Conservation (phyloP, 2,113 vertebrate species). For the Otus sunia region DNA sequence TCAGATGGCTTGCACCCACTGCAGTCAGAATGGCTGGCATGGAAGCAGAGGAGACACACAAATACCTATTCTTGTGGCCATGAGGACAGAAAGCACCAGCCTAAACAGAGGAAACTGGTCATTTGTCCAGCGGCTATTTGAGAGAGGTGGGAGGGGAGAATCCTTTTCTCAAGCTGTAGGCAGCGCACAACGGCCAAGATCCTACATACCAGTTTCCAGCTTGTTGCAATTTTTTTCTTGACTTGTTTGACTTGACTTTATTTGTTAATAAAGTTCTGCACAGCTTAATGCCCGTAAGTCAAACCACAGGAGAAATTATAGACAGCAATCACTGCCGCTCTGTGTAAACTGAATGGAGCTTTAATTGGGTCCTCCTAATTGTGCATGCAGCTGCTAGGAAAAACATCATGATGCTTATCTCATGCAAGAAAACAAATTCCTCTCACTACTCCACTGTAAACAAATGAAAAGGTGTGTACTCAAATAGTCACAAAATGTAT, state of each 20-base stretch:
- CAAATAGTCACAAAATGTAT: neutral
- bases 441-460: neutral
- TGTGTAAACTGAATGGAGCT: neutral
- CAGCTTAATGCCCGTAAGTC: neutral
- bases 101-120: neutral
- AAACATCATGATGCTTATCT: neutral
- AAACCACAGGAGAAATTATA: slow-evolving; percentile 28
- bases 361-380: slow-evolving; percentile 41
- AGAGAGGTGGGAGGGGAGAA: neutral
- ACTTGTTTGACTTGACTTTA: neutral
- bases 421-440: neutral
- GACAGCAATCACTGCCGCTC: neutral
- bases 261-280: slow-evolving; percentile 22
- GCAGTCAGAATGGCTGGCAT: neutral
- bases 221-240: neutral
- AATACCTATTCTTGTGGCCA: neutral
- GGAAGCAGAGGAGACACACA: neutral
- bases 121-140: neutral
- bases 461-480: neutral
- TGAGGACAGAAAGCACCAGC: neutral
- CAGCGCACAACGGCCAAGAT: neutral
- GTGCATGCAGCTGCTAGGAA: slow-evolving; percentile 10
- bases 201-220: neutral
- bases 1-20: neutral
- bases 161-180: neutral